A percentile compares a stretch with the other conserved stretches of the same genome.
phyloP scores from a whole-genome alignment of 2,888 invertebrate species.

The Apodemia mormo region DNA sequence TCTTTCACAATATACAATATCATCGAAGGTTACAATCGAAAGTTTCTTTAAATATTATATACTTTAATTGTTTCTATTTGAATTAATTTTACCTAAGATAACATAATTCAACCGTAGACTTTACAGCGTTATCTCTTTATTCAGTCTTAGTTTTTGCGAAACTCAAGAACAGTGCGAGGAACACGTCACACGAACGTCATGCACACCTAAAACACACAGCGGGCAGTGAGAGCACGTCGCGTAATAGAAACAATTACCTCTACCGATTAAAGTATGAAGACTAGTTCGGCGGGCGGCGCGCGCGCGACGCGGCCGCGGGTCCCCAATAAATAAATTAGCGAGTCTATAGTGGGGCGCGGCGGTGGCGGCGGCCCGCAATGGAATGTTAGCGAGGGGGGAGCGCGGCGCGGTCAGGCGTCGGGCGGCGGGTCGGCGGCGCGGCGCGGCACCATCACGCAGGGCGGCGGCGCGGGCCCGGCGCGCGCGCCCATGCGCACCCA shows the following conservation, averaged over 20 bases:
- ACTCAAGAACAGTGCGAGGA: conserved; percentile 73
- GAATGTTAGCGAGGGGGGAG: conserved; percentile 74
- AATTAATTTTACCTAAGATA: conserved; percentile 80
- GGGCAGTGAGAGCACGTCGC: conserved; percentile 54
- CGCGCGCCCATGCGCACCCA: conserved; percentile 78
- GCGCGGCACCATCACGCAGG: conserved; percentile 59
- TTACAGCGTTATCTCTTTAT: conserved; percentile 76
- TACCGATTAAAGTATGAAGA: conserved; percentile 60
- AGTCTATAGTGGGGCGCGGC: conserved; percentile 73
- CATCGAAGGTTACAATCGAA: conserved; percentile 67
- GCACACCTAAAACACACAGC: conserved; percentile 52
- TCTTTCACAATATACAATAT: conserved; percentile 66
- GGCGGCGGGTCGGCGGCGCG: conserved; percentile 53
- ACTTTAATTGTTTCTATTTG: conserved; percentile 77
- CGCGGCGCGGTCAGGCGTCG: conserved; percentile 53
- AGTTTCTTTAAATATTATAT: conserved; percentile 78
- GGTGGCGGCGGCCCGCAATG: conserved; percentile 73
- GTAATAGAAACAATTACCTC: conserved; percentile 58
- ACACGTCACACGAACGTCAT: conserved; percentile 56
- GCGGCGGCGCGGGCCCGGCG: conserved; percentile 57
- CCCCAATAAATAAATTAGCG: conserved; percentile 77
- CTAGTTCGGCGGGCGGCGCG: conserved; percentile 50
- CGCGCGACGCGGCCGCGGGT: conserved; percentile 45
- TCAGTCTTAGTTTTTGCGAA: conserved; percentile 81
- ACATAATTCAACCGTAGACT: conserved; percentile 75